Base-by-base conservation (phyloP, 2,888 invertebrate species). In the Tanytarsus gracilentus region DNA sequence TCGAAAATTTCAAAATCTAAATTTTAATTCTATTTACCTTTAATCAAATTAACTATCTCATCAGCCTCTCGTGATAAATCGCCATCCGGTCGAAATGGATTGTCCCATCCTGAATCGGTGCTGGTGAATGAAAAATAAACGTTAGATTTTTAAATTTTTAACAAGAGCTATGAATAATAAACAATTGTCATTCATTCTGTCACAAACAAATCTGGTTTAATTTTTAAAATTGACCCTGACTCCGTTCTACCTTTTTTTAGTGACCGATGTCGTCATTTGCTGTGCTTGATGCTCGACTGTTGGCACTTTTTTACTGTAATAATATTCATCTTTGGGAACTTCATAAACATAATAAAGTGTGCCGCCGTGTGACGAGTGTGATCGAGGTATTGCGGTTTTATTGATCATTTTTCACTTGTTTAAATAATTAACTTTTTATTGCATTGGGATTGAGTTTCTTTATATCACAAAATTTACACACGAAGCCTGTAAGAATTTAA, bases 81-180 rank as follows among this genome's bases (percentile, higher is more conserved):
- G 63, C 96, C 95, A 69, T 94, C 96, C 26, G 95, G 95, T 71
- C 94, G 85, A 80, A 97, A 97, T 62, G 96, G 96, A 76, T 96
- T 97, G 76, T 97, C 96, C 87, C 94, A 92, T 65, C 93, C 93
- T 71, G 92, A 94, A 73, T 95, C 95, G 74, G 89, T 87, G 76
- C 95, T 96, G 80, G 14, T 78, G 78, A 66, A 61, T 65, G 61
- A 65, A 39, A 58, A 48, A 62, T 48, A 61, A 26, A 44, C 33
- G 53, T 23, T 44, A 59, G 52, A 48, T 18, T 61, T 18, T 33
- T 8, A 44, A 53, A n/a, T 61, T 62, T 14, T 36, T 40, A 21
- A 56, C 21, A 39, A n/a, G 18, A 26, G 14, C 6, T 11, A 55
- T 14, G 23, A 29, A n/a, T 27, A 58, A 18, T 4, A 40, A 40